Evolutionary conservation across 2,888 invertebrate species (phyloP).

Genomic region (Malacosoma neustria): DNA sequence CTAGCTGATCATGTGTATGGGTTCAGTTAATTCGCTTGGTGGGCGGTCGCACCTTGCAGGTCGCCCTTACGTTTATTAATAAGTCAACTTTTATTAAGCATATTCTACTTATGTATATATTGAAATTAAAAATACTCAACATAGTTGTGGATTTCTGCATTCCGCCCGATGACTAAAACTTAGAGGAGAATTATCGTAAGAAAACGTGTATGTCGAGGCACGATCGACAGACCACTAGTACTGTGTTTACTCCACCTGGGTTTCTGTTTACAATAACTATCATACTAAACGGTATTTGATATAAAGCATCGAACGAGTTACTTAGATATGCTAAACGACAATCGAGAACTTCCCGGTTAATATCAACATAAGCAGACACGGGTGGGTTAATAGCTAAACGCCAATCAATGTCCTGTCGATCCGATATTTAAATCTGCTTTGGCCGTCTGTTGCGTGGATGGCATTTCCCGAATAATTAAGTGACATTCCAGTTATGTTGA

Average conservation of each 20-base stretch:
- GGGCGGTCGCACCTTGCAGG: constrained; percentile 36
- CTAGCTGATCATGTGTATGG: constrained; percentile 52
- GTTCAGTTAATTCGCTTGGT: constrained; percentile 38
- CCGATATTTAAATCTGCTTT: constrained; percentile 27
- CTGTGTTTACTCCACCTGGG: too few species aligned
- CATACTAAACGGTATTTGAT: too few species aligned
- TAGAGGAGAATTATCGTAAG: constrained; percentile 60
- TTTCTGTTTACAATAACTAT: too few species aligned
- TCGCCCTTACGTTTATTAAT: constrained; percentile 31
- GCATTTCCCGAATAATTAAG: constrained; percentile 60
- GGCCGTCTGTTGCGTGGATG: constrained; percentile 37
- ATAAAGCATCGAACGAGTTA: too few species aligned
- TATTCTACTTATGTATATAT: constrained; percentile 71
- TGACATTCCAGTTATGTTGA: constrained; percentile 74
- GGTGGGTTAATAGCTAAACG: too few species aligned
- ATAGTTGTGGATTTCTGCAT: constrained; percentile 76
- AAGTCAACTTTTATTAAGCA: constrained; percentile 56
- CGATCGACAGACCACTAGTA: constrained; percentile 16
- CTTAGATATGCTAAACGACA: too few species aligned
- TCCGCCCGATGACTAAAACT: constrained; percentile 75
- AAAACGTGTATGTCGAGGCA: constrained; percentile 47
- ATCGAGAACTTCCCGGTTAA: too few species aligned
- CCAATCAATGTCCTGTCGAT: too few species aligned
- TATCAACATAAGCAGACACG: too few species aligned
- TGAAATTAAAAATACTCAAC: constrained; percentile 70